These are phyloP conservation scores for Drosophila ironensis DNA, from an alignment of 1,140 invertebrate genomes.

Conservation along the genomic window DNA sequence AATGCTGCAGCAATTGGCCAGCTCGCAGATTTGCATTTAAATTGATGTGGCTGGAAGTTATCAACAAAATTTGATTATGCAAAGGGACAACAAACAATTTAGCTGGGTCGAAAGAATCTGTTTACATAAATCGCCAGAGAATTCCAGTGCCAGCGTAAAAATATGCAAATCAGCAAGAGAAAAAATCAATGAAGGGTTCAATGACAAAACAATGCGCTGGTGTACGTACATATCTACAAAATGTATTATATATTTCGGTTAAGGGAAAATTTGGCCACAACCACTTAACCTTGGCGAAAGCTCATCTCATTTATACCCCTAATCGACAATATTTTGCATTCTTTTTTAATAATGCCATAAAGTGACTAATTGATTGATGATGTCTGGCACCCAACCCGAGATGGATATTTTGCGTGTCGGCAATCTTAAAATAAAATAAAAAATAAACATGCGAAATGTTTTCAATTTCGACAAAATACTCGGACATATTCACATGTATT, in stretches of 20 bases:
- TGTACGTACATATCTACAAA: no score
- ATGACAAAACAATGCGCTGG: no score
- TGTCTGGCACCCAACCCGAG: constrained; percentile 31
- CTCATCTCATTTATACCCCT: constrained; percentile 12
- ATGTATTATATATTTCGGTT: no score
- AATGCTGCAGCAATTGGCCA: constrained; percentile 34
- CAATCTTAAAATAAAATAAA: constrained; percentile 32
- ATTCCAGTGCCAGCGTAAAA: no score
- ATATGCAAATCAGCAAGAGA: not conserved
- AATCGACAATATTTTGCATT: not conserved
- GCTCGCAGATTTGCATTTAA: constrained; percentile 37
- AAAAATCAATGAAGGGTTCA: no score
- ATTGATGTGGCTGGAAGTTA: constrained; percentile 20
- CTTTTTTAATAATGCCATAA: constrained; percentile 18
- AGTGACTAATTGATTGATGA: constrained; percentile 36
- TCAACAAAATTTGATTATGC: constrained; percentile 43
- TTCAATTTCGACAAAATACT: constrained; percentile 2
- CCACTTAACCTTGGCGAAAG: no score
- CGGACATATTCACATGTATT: not conserved
- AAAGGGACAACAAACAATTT: constrained; percentile 26
- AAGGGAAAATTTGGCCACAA: no score
- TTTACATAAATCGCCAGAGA: constrained; percentile 12
- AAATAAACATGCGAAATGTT: constrained; percentile 37
- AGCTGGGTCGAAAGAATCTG: not conserved
- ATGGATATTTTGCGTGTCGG: constrained; percentile 61